These are phyloP conservation scores for Heliornis fulica DNA, from an alignment of 2,113 vertebrate species.

Conservation along the genomic window DNA sequence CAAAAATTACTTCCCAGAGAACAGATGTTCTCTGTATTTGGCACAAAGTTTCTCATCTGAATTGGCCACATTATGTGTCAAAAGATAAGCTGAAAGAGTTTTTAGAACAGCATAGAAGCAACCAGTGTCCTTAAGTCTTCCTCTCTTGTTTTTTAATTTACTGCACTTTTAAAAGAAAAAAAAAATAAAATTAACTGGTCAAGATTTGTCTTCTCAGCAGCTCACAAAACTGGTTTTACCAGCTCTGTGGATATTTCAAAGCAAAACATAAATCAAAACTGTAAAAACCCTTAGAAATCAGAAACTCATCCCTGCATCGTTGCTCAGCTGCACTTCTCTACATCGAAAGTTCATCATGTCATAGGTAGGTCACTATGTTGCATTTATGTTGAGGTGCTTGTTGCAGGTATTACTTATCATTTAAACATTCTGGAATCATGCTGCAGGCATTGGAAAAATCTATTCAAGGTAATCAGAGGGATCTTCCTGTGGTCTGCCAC, in stretches of 20 bases:
- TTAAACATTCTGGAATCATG: neutral
- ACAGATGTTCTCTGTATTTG: conserved; percentile 36
- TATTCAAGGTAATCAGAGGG: neutral
- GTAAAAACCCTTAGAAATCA: neutral
- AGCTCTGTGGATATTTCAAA: neutral
- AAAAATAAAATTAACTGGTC: neutral
- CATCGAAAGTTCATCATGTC: neutral
- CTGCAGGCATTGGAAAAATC: neutral
- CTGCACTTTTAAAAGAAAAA: neutral
- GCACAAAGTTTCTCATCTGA: neutral
- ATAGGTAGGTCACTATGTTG: neutral
- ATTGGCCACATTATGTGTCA: neutral
- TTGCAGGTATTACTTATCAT: neutral
- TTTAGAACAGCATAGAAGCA: neutral
- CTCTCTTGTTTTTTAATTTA: neutral
- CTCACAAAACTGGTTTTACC: neutral
- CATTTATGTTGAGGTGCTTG: neutral
- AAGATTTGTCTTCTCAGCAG: neutral
- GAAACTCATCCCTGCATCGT: neutral
- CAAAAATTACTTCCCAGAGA: conserved; percentile 6
- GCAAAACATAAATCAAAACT: neutral
- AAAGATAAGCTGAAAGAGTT: neutral
- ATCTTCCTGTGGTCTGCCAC: neutral
- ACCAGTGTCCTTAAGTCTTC: neutral
- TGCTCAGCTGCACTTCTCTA: accelerated